A percentile compares a stretch with the other conserved stretches of the same genome.
phyloP scores from a whole-genome alignment of 2,113 vertebrate species.

The Proteles cristata region DNA sequence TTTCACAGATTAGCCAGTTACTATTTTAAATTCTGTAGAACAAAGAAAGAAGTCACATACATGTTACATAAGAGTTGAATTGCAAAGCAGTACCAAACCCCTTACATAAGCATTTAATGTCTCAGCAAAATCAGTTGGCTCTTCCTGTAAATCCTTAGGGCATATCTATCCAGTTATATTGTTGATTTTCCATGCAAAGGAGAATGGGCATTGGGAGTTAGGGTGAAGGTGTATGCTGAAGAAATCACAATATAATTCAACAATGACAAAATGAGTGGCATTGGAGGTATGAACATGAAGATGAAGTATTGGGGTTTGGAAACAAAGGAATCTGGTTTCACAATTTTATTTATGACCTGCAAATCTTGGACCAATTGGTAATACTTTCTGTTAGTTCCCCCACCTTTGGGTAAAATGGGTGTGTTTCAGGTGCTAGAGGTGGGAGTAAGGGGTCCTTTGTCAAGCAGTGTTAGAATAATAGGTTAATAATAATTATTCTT shows the following conservation, averaged over 20 bases:
- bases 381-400: background rate
- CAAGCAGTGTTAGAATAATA: background rate
- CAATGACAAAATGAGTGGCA: background rate
- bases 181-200: background rate
- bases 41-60: background rate
- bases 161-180: background rate
- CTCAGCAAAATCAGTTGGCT: background rate
- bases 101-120: background rate
- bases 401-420: background rate
- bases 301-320: background rate
- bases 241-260: background rate
- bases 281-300: background rate
- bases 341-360: background rate
- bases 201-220: background rate
- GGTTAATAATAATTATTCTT: no score
- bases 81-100: background rate
- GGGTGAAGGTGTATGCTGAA: background rate
- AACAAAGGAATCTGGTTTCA: background rate
- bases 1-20: background rate
- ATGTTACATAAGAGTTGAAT: background rate
- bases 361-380: background rate
- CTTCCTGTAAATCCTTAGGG: background rate
- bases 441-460: background rate
- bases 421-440: background rate
- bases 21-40: background rate